phyloP scores from a whole-genome alignment of 1,140 invertebrate genomes.

The Nylanderia fulva region DNA sequence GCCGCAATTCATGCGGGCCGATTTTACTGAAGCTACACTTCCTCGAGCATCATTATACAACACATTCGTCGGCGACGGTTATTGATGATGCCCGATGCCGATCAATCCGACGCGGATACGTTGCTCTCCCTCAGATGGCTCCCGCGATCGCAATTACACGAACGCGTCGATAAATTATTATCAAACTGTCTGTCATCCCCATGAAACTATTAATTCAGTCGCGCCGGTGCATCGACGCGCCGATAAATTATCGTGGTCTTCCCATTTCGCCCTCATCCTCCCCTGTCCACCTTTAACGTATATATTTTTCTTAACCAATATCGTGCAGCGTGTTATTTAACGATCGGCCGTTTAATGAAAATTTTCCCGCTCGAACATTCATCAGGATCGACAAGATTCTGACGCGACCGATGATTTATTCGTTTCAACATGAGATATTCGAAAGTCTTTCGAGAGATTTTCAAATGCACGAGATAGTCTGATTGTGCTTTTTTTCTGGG shows the following conservation, averaged over 20 bases:
- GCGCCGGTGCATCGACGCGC: constrained; percentile 57
- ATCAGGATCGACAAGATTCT: constrained; percentile 36
- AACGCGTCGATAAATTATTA: constrained; percentile 71
- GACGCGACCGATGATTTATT: constrained; percentile 48
- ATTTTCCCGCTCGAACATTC: constrained; percentile 32
- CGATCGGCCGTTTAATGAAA: constrained; percentile 51
- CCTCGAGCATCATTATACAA: constrained; percentile 63
- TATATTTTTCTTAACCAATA: constrained; percentile 51
- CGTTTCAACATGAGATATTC: constrained; percentile 47
- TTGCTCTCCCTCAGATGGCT: constrained; percentile 56
- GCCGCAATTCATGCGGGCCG: constrained; percentile 37
- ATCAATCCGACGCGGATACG: constrained; percentile 61
- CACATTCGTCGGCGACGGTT: constrained; percentile 51
- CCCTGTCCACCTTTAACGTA: not conserved
- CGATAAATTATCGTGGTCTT: constrained; percentile 65
- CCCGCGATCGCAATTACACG: constrained; percentile 71
- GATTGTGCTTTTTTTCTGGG: not conserved
- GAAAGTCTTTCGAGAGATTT: constrained; percentile 33
- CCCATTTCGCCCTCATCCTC: not conserved
- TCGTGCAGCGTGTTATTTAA: constrained; percentile 33
- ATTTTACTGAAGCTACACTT: constrained; percentile 49
- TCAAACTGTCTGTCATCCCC: constrained; percentile 71
- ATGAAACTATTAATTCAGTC: constrained; percentile 72
- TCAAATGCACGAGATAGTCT: not conserved
- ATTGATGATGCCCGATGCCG: constrained; percentile 60